Conservation (phyloP, 2,113 vertebrate genomes). For the Labrus mixtus region DNA sequence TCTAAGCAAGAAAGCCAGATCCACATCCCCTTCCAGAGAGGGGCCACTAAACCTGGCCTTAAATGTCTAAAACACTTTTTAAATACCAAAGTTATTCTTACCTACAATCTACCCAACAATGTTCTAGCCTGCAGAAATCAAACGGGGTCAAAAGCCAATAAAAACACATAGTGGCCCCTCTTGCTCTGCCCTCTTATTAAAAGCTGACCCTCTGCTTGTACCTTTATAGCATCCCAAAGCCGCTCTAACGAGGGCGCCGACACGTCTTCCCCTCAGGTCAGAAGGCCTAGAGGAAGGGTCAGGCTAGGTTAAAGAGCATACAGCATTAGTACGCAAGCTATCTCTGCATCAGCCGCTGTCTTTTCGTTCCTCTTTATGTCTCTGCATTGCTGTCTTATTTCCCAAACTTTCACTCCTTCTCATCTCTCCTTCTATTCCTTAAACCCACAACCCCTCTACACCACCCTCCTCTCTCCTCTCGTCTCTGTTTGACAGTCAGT, state of each 20-base stretch:
- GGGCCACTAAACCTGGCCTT: background rate
- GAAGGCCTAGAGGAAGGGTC: constrained; percentile 11
- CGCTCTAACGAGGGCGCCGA: constrained; percentile 40
- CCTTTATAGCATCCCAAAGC: constrained; percentile 11
- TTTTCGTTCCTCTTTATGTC: constrained; percentile 10
- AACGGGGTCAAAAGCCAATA: constrained; percentile 5
- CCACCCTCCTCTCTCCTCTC: background rate
- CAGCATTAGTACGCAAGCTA: background rate
- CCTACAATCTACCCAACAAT: background rate
- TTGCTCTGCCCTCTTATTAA: constrained; percentile 11
- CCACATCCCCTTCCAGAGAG: too few relatives aligned
- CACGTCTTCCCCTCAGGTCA: constrained; percentile 12
- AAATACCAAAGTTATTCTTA: background rate
- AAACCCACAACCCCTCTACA: background rate
- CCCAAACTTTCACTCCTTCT: background rate
- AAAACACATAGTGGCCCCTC: constrained; percentile 4
- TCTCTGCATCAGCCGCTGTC: constrained; percentile 8
- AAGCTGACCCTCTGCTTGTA: constrained; percentile 9
- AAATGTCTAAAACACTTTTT: background rate
- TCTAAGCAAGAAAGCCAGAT: too few relatives aligned
- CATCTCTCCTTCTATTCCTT: background rate
- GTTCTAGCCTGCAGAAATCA: constrained; percentile 17
- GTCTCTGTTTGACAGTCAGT: constrained; percentile 25
- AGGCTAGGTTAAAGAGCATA: background rate
- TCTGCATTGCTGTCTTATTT: constrained; percentile 4